Evolutionary conservation across 2,113 vertebrate genomes (phyloP).

Genomic region (Pungitius pungitius): DNA sequence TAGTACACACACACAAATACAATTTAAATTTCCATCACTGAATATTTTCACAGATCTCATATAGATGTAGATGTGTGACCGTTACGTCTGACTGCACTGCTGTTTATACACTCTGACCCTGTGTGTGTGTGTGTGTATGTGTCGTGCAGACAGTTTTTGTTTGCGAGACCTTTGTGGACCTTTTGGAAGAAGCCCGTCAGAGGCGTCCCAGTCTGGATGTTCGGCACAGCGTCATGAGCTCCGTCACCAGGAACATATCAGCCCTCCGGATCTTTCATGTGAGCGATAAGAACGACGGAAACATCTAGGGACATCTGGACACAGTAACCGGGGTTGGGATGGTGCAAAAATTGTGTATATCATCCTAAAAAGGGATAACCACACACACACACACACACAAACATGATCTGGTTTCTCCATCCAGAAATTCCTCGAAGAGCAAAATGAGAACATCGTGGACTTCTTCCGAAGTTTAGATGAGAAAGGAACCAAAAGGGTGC

Average conservation of each 20-base stretch:
- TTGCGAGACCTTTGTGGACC: conserved; percentile 39
- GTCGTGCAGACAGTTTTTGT: conserved; percentile 50
- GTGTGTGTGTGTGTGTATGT: not conserved
- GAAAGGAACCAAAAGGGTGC: conserved; percentile 68
- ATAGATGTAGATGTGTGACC: not conserved
- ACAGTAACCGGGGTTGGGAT: not conserved
- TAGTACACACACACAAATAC: no score
- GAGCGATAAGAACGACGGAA: not conserved
- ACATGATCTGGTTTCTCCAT: not conserved
- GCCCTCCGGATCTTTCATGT: conserved; percentile 47
- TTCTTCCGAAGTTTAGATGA: conserved; percentile 77
- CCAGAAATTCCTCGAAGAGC: conserved; percentile 67
- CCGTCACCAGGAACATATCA: conserved; percentile 15
- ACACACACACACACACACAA: not conserved
- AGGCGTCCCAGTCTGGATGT: conserved; percentile 33
- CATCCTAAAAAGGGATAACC: not conserved
- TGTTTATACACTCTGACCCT: not conserved
- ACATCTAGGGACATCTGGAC: not conserved
- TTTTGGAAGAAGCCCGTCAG: conserved; percentile 44
- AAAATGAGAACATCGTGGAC: conserved; percentile 69
- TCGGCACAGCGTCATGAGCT: conserved; percentile 9
- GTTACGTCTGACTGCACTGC: not conserved
- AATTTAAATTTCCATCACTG: no score
- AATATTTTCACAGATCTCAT: no score
- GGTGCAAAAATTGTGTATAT: not conserved